phyloP scores from a whole-genome alignment of 2,797 vertebrate genomes.

The Tapirus indicus region DNA sequence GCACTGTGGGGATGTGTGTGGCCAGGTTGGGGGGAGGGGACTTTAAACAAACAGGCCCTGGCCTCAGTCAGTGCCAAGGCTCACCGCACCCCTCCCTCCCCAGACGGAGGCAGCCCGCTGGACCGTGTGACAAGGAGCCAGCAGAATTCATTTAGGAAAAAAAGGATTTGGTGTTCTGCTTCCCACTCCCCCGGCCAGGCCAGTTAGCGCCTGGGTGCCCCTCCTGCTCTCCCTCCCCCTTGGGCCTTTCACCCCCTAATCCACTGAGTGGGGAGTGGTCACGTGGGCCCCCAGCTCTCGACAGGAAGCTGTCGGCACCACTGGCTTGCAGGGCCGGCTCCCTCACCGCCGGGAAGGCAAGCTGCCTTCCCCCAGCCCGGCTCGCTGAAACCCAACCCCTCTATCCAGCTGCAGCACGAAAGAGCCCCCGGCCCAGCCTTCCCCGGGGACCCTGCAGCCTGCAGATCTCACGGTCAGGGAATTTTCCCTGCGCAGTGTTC shows the following conservation, averaged over 20 bases:
- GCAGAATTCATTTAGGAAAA: conserved; percentile 59
- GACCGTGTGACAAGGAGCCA: conserved; percentile 62
- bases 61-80: conserved; percentile 33
- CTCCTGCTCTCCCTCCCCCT: neutral
- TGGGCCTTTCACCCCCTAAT: conserved; percentile 78
- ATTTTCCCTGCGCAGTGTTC: conserved; percentile 74
- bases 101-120: neutral
- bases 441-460: conserved; percentile 80
- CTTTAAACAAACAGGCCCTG: conserved; percentile 54
- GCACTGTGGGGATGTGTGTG: conserved; percentile 51
- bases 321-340: conserved; percentile 56
- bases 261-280: conserved; percentile 73
- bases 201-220: neutral
- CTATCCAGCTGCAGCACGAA: conserved; percentile 80
- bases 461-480: conserved; percentile 82
- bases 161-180: conserved; percentile 14
- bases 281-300: conserved; percentile 68
- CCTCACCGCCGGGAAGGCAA: conserved; percentile 64
- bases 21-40: conserved; percentile 21
- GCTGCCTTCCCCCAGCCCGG: conserved; percentile 58
- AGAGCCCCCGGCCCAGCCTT: conserved; percentile 78
- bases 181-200: neutral
- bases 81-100: neutral
- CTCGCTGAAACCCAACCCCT: conserved; percentile 80
- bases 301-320: conserved; percentile 83